Conservation (phyloP, 2,888 invertebrate species). For the Limnephilus rhombicus region DNA sequence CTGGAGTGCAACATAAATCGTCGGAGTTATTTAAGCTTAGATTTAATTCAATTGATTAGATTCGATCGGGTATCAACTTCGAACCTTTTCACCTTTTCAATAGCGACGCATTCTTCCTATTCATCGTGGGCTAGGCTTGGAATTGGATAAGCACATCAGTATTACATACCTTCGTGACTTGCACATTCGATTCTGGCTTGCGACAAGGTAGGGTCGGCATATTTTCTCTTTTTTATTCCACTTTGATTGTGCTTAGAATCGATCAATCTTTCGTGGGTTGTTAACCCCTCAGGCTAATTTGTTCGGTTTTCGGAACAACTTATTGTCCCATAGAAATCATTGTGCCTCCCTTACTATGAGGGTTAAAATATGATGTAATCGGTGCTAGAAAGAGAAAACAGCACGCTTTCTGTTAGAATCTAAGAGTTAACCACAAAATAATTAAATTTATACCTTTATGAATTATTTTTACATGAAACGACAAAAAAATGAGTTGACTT, state of each 20-base stretch:
- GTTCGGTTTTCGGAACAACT: too few relatives aligned
- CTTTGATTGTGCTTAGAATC: not conserved
- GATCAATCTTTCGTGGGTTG: constrained; percentile 11
- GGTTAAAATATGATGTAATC: too few relatives aligned
- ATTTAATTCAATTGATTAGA: not conserved
- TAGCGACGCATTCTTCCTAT: not conserved
- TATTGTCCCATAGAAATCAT: too few relatives aligned
- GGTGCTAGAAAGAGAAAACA: too few relatives aligned
- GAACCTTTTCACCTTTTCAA: not conserved
- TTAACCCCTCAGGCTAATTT: too few relatives aligned
- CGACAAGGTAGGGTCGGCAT: constrained; percentile 11
- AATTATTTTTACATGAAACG: too few relatives aligned
- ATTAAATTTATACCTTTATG: too few relatives aligned
- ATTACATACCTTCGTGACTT: constrained; percentile 24
- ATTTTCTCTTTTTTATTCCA: constrained; percentile 2
- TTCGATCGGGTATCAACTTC: not conserved
- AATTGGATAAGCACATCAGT: not conserved
- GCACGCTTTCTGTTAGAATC: too few relatives aligned
- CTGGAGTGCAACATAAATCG: not conserved
- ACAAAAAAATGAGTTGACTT: too few relatives aligned
- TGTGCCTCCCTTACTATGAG: too few relatives aligned
- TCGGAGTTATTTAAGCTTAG: not conserved
- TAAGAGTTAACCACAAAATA: too few relatives aligned
- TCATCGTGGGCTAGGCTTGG: not conserved
- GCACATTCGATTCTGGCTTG: constrained; percentile 4